phyloP scores from a whole-genome alignment of 2,888 invertebrate species.

The Aethes cnicana region DNA sequence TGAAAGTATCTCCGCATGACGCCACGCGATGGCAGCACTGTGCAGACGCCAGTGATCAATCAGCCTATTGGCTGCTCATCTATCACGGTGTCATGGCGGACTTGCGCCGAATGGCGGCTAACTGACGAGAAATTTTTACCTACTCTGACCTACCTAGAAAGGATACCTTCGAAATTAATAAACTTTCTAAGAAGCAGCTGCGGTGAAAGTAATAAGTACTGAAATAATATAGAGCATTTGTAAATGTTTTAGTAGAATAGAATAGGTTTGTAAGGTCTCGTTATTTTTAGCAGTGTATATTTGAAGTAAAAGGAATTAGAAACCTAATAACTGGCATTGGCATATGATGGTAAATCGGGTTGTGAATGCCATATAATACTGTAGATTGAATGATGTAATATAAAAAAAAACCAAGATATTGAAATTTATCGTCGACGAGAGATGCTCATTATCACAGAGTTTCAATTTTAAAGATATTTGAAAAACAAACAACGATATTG shows the following conservation, averaged over 20 bases:
- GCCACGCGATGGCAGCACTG: constrained; percentile 21
- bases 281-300: background rate
- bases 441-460: no score
- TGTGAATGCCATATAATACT: constrained; percentile 5
- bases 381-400: constrained; percentile 9
- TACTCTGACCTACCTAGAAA: constrained; percentile 37
- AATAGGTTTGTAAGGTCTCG: no score
- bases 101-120: constrained; percentile 72
- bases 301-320: background rate
- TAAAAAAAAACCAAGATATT: no score
- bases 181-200: background rate
- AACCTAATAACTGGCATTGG: constrained; percentile 8
- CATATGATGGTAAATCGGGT: constrained; percentile 16
- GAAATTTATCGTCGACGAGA: no score
- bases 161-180: no score
- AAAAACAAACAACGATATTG: no score
- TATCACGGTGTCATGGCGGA: constrained; percentile 72
- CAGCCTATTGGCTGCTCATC: constrained; percentile 72
- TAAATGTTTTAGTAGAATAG: no score
- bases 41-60: constrained; percentile 74
- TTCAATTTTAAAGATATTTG: no score
- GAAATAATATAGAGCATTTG: no score
- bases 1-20: constrained; percentile 11
- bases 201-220: background rate
- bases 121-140: constrained; percentile 65